phyloP scores from a whole-genome alignment of 2,113 vertebrate species.

The Calonectris borealis region DNA sequence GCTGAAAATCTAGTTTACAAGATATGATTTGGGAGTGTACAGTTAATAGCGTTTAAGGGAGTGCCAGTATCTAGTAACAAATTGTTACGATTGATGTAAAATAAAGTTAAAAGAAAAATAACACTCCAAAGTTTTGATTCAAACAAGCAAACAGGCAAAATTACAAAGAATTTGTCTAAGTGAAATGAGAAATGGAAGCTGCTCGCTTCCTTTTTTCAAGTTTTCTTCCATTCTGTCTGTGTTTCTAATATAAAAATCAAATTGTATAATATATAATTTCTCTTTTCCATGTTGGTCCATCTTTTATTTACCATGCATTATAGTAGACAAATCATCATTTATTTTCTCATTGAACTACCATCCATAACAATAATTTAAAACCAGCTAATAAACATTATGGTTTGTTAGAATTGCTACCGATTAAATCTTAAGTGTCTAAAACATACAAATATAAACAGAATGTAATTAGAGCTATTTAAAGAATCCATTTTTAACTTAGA shows the following conservation, averaged over 20 bases:
- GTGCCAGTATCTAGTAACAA: not conserved
- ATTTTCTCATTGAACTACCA: conserved; percentile 72
- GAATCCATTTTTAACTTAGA: conserved; percentile 83
- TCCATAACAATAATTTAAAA: conserved; percentile 82
- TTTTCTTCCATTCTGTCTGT: not conserved
- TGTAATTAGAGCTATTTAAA: conserved; percentile 86
- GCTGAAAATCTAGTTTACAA: not conserved
- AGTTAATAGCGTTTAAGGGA: not conserved
- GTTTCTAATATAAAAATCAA: conserved; percentile 38
- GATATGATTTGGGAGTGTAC: not conserved
- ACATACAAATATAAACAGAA: conserved; percentile 82
- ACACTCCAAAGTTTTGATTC: not conserved
- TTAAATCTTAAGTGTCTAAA: conserved; percentile 85
- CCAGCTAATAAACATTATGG: conserved; percentile 82
- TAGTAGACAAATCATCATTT: conserved; percentile 67
- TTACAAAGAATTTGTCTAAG: not conserved
- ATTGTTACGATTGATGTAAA: not conserved
- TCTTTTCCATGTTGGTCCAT: conserved; percentile 24
- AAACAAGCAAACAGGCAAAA: not conserved
- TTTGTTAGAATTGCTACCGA: conserved; percentile 80
- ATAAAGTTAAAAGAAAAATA: not conserved
- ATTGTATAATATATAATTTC: conserved; percentile 8
- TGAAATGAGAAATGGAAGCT: not conserved
- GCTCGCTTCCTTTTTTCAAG: not conserved
- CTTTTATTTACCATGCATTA: conserved; percentile 73